These are phyloP conservation scores for Irena cyanogastra DNA, from an alignment of 2,113 vertebrate species.

Conservation along the genomic window DNA sequence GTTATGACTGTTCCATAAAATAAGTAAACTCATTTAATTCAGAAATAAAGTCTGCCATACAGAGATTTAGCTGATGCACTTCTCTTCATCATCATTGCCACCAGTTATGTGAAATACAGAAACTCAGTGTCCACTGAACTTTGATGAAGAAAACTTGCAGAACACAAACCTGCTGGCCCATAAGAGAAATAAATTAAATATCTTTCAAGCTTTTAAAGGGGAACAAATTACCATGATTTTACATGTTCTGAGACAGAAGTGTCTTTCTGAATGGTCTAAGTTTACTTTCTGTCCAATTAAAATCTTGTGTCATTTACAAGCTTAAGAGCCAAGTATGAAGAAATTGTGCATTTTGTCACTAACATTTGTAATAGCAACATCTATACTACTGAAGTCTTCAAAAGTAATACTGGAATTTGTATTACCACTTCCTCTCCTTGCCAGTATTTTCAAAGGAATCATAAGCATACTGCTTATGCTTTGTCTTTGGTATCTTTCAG, in stretches of 20 bases:
- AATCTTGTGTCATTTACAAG: background rate
- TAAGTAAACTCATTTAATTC: background rate
- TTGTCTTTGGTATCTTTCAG: background rate
- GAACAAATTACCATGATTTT: background rate
- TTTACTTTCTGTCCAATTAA: background rate
- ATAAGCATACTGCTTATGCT: background rate
- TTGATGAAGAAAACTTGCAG: background rate
- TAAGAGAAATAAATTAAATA: background rate
- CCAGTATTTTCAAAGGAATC: background rate
- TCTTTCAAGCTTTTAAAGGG: background rate
- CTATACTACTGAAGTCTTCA: background rate
- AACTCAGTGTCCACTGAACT: background rate
- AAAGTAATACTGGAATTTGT: background rate
- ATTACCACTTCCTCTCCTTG: background rate
- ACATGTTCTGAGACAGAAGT: background rate
- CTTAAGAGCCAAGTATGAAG: background rate
- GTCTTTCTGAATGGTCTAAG: background rate
- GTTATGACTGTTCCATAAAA: background rate
- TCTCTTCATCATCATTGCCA: background rate
- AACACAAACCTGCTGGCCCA: background rate
- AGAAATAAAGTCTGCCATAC: background rate
- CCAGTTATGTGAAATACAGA: background rate
- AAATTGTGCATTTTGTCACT: background rate
- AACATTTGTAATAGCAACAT: background rate
- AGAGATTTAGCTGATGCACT: background rate